These are phyloP conservation scores for Squalus acanthias DNA, from an alignment of 2,797 vertebrate genomes.

Conservation along the genomic window DNA sequence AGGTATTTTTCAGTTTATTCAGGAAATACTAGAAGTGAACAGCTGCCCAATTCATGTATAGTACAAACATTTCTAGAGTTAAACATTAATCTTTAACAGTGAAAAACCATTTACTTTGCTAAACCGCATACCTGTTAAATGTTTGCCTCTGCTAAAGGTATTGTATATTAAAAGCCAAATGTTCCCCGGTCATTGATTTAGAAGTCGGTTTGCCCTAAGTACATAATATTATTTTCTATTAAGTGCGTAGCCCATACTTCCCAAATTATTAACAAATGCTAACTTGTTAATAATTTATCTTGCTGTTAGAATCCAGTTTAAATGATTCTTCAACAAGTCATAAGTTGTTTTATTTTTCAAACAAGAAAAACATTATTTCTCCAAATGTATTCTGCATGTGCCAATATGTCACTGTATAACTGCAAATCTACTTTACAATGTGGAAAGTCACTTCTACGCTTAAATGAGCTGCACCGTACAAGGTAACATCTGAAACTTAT, in stretches of 20 bases:
- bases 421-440: not conserved
- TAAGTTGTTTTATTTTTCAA: not conserved
- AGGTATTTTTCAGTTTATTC: not conserved
- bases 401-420: not conserved
- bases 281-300: not conserved
- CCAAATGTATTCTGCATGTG: not conserved
- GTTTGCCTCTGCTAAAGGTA: not conserved
- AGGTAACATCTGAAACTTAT: conserved; percentile 5
- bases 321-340: not conserved
- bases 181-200: not conserved
- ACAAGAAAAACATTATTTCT: not conserved
- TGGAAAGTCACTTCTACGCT: not conserved
- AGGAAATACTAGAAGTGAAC: not conserved
- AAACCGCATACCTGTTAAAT: conserved; percentile 21
- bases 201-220: not conserved
- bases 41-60: not conserved
- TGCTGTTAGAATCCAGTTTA: not conserved
- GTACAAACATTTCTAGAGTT: not conserved
- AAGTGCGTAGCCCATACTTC: not conserved
- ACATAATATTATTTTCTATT: not conserved
- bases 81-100: not conserved
- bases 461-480: no score
- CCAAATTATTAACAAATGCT: not conserved
- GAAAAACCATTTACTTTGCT: not conserved
- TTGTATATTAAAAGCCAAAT: not conserved